Percentiles rank a stretch among this genome's conserved stretches.
Evolutionary conservation across 2,888 invertebrate species (phyloP).

Genomic region (Hanleya hanleyi): DNA sequence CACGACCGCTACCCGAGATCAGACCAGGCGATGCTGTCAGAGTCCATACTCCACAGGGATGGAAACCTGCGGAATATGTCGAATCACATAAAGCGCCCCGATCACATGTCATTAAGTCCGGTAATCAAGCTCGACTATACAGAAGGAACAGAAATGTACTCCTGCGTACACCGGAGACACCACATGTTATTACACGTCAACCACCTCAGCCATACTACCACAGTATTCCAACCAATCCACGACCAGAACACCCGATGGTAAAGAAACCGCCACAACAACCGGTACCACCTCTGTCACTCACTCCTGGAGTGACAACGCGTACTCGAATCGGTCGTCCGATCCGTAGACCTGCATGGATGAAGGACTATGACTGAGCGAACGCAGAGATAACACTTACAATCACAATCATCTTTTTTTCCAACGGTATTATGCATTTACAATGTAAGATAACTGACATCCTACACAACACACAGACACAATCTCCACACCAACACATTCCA

Average conservation of each 20-base stretch:
- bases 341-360: background rate
- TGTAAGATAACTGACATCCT: too few relatives aligned
- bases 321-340: background rate
- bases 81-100: background rate
- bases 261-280: background rate
- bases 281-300: background rate
- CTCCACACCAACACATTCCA: too few relatives aligned
- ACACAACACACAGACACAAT: too few relatives aligned
- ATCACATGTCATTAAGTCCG: background rate
- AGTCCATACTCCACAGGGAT: background rate
- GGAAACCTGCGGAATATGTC: constrained; percentile 2
- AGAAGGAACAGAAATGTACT: background rate
- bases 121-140: background rate
- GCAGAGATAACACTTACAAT: too few relatives aligned
- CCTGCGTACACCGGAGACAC: background rate
- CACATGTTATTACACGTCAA: background rate
- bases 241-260: background rate
- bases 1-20: background rate
- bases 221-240: background rate
- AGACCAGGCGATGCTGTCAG: background rate
- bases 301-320: background rate
- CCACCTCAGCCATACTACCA: background rate
- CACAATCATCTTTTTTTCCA: too few relatives aligned
- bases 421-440: too few relatives aligned
- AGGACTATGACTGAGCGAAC: background rate